Percentiles rank a stretch among this genome's conserved stretches.
Conservation (phyloP, 2,888 invertebrate genomes). For the Idaea straminata region DNA sequence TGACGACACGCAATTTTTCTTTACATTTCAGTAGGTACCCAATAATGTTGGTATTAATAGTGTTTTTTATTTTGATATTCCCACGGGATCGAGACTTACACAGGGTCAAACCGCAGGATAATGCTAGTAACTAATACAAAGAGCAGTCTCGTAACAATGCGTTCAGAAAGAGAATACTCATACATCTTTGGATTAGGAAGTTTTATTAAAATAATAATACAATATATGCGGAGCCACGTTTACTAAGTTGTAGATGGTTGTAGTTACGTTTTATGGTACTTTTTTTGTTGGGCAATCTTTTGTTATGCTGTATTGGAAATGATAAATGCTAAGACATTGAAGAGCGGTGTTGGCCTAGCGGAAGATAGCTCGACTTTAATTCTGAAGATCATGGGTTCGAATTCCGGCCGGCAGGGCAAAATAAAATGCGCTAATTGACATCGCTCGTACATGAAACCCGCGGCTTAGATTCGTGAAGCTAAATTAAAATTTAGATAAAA, state of each 20-base stretch:
- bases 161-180: conserved; percentile 28
- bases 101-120: conserved; percentile 15
- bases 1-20: too few species aligned
- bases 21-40: too few species aligned
- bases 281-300: conserved; percentile 3
- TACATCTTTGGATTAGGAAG: conserved; percentile 39
- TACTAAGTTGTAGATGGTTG: not conserved
- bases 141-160: conserved; percentile 22
- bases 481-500: too few species aligned
- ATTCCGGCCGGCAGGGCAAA: too few species aligned
- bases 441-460: too few species aligned
- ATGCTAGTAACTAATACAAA: conserved; percentile 22
- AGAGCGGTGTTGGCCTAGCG: too few species aligned
- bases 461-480: too few species aligned
- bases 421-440: too few species aligned
- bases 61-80: not conserved
- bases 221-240: conserved; percentile 14
- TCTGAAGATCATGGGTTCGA: too few species aligned
- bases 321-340: not conserved
- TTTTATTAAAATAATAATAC: conserved; percentile 42
- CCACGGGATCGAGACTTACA: not conserved
- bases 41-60: too few species aligned
- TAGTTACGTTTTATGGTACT: not conserved
- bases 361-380: too few species aligned
- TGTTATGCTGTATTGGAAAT: conserved; percentile 1